Base-by-base conservation (phyloP, 1,140 invertebrate species). In the Plutomurus gul region DNA sequence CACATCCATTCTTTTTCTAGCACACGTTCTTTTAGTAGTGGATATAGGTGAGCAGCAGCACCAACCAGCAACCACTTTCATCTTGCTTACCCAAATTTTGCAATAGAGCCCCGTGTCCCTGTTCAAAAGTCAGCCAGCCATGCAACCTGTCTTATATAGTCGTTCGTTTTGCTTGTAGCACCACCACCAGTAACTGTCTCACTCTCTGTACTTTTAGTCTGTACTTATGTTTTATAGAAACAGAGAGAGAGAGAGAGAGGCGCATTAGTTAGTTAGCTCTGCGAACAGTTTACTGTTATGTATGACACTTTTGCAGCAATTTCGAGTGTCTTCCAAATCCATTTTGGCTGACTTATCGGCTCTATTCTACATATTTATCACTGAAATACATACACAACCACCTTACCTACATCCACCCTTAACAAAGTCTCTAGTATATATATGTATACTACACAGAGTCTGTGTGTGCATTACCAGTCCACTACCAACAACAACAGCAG, bases 1-100 rank as follows among this genome's bases (percentile, higher is more conserved):
- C 30, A 65, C 56, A 65, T 65, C 56, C 30, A 65, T 16, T 33
- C 27, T 33, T 65, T 65, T 65, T 33, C 56, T 65, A 65, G 56
- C 56, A 65, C 56, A 65, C 56, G 27, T 27, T 65, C 27, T 33
- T 49, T 49, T 49, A 33, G 51, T 3, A 13, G n/a, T n/a, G n/a
- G 16, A 33, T 33, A 65, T 36, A 27, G 25, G 56, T 65, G 30
- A 25, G 56, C 39, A 43, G 10, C 39, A 43, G n/a, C n/a, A n/a
- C 39, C 11, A 43, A 11, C 16, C 27, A 27, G 4, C 36, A 30
- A 65, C 27, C 56, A 65, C 56, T 65, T 65, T 65, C 56, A 65
- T 65, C 56, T 65, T 65, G 56, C 56, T 65, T 65, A 65, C 56
- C 56, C 56, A 65, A 65, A 65, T 65, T 65, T 65, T 65, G 56